Evolutionary conservation across 2,113 vertebrate genomes (phyloP).

Genomic region (Corythaixoides concolor): DNA sequence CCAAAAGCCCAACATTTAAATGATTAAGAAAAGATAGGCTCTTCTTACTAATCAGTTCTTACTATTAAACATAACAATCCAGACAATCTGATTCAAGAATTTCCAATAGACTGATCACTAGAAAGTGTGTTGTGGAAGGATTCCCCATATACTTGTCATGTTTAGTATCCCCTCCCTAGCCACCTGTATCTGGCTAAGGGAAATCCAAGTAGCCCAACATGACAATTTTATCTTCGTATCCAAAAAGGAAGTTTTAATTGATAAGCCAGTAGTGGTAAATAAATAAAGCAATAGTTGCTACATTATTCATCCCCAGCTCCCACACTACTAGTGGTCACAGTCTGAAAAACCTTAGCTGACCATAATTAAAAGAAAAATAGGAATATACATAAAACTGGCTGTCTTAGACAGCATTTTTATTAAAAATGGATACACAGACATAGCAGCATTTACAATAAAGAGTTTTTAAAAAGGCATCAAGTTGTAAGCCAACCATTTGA

Average conservation of each 20-base stretch:
- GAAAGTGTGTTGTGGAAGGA: background rate
- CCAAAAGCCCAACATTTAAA: background rate
- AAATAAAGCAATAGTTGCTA: constrained; percentile 44
- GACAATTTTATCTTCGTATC: background rate
- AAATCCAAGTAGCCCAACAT: background rate
- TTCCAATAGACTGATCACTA: background rate
- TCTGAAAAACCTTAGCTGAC: background rate
- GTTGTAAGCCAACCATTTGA: constrained; percentile 69
- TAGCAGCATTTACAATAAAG: constrained; percentile 88
- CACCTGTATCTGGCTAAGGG: background rate
- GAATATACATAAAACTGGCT: constrained; percentile 65
- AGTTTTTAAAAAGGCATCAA: constrained; percentile 74
- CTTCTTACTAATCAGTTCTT: background rate
- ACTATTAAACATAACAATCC: background rate
- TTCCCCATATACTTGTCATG: background rate
- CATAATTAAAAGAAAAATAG: constrained; percentile 39
- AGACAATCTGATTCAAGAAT: background rate
- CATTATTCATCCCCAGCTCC: background rate
- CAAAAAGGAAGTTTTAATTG: background rate
- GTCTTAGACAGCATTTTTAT: constrained; percentile 83
- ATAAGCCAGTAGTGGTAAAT: constrained; percentile 20
- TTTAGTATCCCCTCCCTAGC: constrained; percentile 25
- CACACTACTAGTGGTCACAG: constrained; percentile 20
- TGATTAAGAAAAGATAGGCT: background rate
- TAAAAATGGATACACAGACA: constrained; percentile 79